A percentile compares a stretch with the other conserved stretches of the same genome.
These are phyloP conservation scores for Macaria liturata DNA, from an alignment of 2,888 invertebrate species.

Conservation along the genomic window DNA sequence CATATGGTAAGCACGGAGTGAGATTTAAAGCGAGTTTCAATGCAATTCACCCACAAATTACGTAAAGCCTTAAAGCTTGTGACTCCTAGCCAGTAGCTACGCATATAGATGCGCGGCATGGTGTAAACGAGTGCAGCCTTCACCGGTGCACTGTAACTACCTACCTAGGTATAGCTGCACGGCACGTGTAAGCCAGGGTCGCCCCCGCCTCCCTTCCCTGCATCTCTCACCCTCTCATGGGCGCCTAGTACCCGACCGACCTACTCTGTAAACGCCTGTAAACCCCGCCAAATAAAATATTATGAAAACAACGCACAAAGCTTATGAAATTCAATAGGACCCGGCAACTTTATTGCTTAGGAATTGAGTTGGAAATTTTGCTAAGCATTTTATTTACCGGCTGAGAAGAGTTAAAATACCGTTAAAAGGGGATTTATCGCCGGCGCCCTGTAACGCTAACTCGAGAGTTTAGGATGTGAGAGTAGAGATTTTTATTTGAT, in stretches of 20 bases:
- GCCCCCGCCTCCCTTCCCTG: constrained; percentile 29
- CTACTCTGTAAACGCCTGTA: constrained; percentile 49
- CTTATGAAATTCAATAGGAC: constrained; percentile 22
- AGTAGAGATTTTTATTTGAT: not conserved
- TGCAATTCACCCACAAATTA: constrained; percentile 73
- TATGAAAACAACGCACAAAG: constrained; percentile 21
- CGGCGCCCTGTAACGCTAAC: not conserved
- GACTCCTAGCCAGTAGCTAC: constrained; percentile 53
- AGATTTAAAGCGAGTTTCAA: constrained; percentile 52
- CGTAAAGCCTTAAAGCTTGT: constrained; percentile 72
- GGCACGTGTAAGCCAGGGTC: constrained; percentile 70
- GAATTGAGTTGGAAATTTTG: constrained; percentile 20
- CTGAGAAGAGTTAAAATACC: constrained; percentile 11
- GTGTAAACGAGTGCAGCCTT: constrained; percentile 72
- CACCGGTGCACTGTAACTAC: constrained; percentile 69
- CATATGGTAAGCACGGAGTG: constrained; percentile 49
- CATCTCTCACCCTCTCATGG: constrained; percentile 46
- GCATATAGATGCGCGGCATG: constrained; percentile 47
- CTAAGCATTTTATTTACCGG: constrained; percentile 17
- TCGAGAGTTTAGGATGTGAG: constrained; percentile 2
- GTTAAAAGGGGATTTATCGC: constrained; percentile 7
- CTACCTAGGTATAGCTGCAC: constrained; percentile 42
- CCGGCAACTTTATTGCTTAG: constrained; percentile 18
- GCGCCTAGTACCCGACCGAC: constrained; percentile 61
- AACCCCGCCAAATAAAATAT: constrained; percentile 31